Evolutionary conservation across 2,797 vertebrate species (phyloP).

Genomic region (Sebastes diploproa): DNA sequence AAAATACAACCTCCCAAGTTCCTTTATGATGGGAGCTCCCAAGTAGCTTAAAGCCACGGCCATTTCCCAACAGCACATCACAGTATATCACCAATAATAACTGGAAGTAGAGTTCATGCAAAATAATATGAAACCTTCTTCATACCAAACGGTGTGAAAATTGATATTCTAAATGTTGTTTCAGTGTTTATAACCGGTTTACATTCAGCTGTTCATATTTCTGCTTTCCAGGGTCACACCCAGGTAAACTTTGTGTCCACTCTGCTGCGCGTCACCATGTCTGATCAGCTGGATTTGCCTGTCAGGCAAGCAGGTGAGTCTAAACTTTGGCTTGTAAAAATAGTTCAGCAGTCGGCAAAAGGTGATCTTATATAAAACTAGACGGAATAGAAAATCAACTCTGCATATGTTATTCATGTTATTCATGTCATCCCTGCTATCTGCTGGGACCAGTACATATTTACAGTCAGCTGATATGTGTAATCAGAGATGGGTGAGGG

Average conservation of each 20-base stretch:
- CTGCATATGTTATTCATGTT: not conserved
- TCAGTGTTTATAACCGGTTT: not conserved
- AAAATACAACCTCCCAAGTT: not conserved
- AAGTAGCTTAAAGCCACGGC: not conserved
- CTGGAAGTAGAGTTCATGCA: not conserved
- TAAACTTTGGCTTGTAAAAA: not conserved
- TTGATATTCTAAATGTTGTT: not conserved
- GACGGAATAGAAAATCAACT: not conserved
- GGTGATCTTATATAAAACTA: not conserved
- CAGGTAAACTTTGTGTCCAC: conserved; percentile 96
- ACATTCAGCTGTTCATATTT: conserved; percentile 23
- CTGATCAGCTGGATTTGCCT: conserved; percentile 97
- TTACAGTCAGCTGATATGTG: not conserved
- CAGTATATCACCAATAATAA: not conserved
- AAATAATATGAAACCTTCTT: not conserved
- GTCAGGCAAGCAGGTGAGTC: conserved; percentile 97
- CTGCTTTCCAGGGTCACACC: conserved; percentile 88
- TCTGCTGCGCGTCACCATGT: conserved; percentile 97
- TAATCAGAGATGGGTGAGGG: not conserved
- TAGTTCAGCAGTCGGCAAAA: not conserved
- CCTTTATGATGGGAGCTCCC: not conserved
- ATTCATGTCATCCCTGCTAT: not conserved
- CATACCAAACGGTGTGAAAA: not conserved
- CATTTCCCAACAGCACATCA: no score
- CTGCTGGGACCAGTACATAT: not conserved